Evolutionary conservation across 2,888 invertebrate genomes (phyloP), one percentile per base, ranked within the genome.

Genomic region (Euplexia lucipara): DNA sequence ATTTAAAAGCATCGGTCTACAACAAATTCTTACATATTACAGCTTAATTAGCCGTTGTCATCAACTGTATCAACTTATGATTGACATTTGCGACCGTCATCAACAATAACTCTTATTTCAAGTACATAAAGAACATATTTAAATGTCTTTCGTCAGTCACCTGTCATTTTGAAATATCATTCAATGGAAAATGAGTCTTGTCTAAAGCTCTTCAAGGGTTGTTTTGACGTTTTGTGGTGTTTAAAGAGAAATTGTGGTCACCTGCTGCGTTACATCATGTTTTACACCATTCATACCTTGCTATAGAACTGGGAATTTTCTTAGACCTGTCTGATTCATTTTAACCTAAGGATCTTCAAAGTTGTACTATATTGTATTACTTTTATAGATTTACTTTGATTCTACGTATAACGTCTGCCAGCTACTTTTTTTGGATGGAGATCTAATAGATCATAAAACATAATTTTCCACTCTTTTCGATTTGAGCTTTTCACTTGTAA

Each of bases 231-330:
- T 48, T 54, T 26, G 14, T 42, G 14, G 53, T 47, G 39, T 53
- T 76, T 67, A 57, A 77, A 79, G 80, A 78, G 83, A 87, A 84
- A 84, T 84, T 83, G 70, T 78, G 79, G 78, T 86, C 89, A 90
- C 88, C 90, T 90, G 90, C 83, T 70, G 75, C 57, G 73, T 87
- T 85, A 84, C 83, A 84, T 83, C 86, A 86, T 83, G 82, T 84
- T 79, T 77, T 83, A 75, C 81, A 79, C 83, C 83, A 85, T 85
- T 86, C 81, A 86, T 75, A 75, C 58, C 75, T 78, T 57, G 20
- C 16, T 39, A 66, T 68, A 83, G 83, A 72, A 20, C 26, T 64
- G 26, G 9, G 30, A 66, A 82, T 16, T 1, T 0, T 10, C 48
- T 56, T 58, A 79, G 82, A 79, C 16, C 12, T 45, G 67, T 14